These are phyloP conservation scores for Saccopteryx leptura DNA, from an alignment of 2,113 vertebrate species.

Conservation along the genomic window DNA sequence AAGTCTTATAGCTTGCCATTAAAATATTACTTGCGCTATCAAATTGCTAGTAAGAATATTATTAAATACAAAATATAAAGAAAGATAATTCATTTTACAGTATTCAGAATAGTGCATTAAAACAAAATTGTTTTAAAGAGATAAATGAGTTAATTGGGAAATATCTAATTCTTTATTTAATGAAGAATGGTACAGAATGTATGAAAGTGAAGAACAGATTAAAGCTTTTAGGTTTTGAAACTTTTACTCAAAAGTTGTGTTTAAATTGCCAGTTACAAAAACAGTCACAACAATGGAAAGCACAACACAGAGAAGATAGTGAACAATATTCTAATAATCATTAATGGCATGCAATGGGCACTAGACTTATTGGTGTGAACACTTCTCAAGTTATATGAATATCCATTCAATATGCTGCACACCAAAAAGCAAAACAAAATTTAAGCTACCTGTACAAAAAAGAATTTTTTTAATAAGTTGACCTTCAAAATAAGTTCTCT, in stretches of 20 bases:
- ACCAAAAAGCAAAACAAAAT: not conserved
- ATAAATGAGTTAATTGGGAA: conserved; percentile 82
- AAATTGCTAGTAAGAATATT: conserved; percentile 80
- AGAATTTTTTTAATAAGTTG: not conserved
- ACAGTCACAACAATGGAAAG: not conserved
- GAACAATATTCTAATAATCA: not conserved
- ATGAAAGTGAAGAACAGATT: not conserved
- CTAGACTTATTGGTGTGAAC: not conserved
- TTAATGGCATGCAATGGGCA: not conserved
- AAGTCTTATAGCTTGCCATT: conserved; percentile 77
- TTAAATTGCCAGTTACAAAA: conserved; percentile 16
- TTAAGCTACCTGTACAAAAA: not conserved
- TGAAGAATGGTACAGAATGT: conserved; percentile 79
- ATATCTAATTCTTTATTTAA: conserved; percentile 80
- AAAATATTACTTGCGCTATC: conserved; percentile 81
- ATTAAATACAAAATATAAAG: conserved; percentile 85
- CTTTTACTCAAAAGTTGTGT: conserved; percentile 32
- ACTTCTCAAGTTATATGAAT: not conserved
- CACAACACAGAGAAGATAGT: not conserved
- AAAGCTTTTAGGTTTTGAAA: not conserved
- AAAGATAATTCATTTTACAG: conserved; percentile 75
- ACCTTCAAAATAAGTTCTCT: conserved; percentile 41
- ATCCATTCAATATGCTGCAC: not conserved
- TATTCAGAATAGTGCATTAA: conserved; percentile 83
- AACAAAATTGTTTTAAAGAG: conserved; percentile 72